These are phyloP conservation scores for Rhizoglyphus robini DNA, from an alignment of 1,140 invertebrate genomes.

Conservation along the genomic window DNA sequence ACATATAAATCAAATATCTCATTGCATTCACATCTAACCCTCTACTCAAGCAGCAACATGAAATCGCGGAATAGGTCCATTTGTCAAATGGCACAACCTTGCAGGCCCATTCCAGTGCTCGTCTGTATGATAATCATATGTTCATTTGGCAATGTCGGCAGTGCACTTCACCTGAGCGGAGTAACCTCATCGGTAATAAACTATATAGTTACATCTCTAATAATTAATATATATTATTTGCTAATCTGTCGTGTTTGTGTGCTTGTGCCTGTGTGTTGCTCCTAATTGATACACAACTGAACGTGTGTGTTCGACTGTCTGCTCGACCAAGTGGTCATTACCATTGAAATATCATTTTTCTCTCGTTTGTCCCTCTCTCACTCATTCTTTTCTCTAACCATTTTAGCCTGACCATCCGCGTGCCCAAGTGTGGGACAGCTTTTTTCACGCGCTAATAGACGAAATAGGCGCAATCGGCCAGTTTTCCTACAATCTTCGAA, in stretches of 20 bases:
- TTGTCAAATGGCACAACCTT: too few species aligned
- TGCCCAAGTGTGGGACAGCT: constrained; percentile 31
- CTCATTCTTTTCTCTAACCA: not conserved
- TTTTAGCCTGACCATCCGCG: not conserved
- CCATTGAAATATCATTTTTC: not conserved
- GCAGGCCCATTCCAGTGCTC: too few species aligned
- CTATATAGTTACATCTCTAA: not conserved
- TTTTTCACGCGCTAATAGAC: constrained; percentile 65
- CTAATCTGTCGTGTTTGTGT: not conserved
- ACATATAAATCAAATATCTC: not conserved
- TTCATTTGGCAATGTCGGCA: not conserved
- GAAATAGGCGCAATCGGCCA: constrained; percentile 62
- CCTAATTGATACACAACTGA: not conserved
- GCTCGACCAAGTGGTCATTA: not conserved
- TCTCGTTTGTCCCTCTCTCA: not conserved
- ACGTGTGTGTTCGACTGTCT: not conserved
- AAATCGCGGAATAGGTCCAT: too few species aligned
- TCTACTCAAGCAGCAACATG: too few species aligned
- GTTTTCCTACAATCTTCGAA: constrained; percentile 75
- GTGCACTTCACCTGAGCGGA: not conserved
- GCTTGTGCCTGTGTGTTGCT: not conserved
- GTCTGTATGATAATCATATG: not conserved
- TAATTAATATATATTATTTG: not conserved
- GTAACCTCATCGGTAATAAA: not conserved
- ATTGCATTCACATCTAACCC: not conserved